Evolutionary conservation across 2,113 vertebrate species (phyloP), one percentile per base, ranked within the genome.

Genomic region (Strigops habroptila): DNA sequence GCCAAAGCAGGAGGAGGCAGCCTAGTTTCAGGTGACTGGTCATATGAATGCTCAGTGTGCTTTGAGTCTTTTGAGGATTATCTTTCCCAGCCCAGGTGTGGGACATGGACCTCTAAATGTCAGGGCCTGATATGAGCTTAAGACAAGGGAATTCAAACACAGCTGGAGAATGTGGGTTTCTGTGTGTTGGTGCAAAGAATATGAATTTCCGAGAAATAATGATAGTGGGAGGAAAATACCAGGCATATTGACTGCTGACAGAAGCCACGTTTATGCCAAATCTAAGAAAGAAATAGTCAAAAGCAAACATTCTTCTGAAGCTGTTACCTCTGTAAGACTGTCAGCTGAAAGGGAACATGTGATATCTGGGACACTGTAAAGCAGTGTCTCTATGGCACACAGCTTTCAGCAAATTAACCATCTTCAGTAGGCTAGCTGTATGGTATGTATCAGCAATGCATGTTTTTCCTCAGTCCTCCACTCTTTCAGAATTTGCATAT

Each of bases 181-280:
- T 91, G 78, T n/a, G 4, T 91, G 93, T 73, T 90, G 82, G 53
- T 91, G 65, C 86, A 96, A 96, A 52, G 87, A 97, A 86, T 95
- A 86, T 74, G 83, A 71, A 78, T 93, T 97, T 94, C 86, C 85
- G 93, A 96, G 95, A 95, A 95, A 86, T 85, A 80, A 94, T 74
- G 46, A 27, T 46, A 41, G 80, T 88, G 74, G 92, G 85, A 93
- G 90, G 95, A 91, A 93, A 91, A 85, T 95, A 82, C 73, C 59
- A 93, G 48, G 69, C 75, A 89, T 82, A 60, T 84, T 86, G 94
- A 84, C 73, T 83, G 46, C 31, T 90, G 82, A 93, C 63, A 90
- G 81, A 70, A 76, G 70, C 24, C 69, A 75, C 46, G 28, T 12
- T 88, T n/a, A 44, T 80, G 77, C 93, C 92, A 95, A 94, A 77